A percentile compares a stretch with the other conserved stretches of the same genome.
Conservation (phyloP, 92 coral and sea anemone genomes). For the Zoanthus sociatus region DNA sequence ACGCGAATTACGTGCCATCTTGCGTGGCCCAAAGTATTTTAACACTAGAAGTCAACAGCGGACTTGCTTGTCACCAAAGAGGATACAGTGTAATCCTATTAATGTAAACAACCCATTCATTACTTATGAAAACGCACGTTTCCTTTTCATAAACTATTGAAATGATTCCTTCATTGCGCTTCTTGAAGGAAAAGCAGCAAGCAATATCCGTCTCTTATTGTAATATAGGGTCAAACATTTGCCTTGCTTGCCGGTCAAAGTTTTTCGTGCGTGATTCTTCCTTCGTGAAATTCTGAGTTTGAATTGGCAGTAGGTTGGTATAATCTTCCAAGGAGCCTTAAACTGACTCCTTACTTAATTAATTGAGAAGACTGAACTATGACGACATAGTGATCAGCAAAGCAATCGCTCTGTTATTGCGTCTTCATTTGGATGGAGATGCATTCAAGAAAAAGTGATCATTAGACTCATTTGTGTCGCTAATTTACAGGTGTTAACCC, state of each 20-base stretch:
- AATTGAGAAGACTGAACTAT: neutral
- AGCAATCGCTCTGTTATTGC: neutral
- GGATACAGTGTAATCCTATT: conserved; percentile 17
- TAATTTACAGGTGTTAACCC: neutral
- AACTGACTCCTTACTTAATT: neutral
- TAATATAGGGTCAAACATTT: neutral
- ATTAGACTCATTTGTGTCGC: neutral
- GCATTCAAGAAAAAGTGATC: neutral
- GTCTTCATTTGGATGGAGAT: neutral
- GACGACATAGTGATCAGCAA: neutral
- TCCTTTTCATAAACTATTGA: conserved; percentile 21
- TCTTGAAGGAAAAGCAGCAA: neutral
- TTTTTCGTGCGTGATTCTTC: neutral
- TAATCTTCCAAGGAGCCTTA: conserved; percentile 6
- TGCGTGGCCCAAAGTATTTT: conserved; percentile 18
- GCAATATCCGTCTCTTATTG: conserved; percentile 28
- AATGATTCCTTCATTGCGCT: neutral
- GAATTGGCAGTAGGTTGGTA: neutral
- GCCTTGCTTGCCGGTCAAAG: neutral
- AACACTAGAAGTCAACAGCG: conserved; percentile 7
- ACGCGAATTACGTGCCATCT: neutral
- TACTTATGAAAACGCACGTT: conserved; percentile 37
- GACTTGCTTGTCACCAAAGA: conserved; percentile 8
- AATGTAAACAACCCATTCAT: conserved; percentile 34
- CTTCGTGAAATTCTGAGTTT: neutral